These are phyloP conservation scores for Quadroppia sp. DNA, from an alignment of 2,888 invertebrate genomes.

Conservation along the genomic window DNA sequence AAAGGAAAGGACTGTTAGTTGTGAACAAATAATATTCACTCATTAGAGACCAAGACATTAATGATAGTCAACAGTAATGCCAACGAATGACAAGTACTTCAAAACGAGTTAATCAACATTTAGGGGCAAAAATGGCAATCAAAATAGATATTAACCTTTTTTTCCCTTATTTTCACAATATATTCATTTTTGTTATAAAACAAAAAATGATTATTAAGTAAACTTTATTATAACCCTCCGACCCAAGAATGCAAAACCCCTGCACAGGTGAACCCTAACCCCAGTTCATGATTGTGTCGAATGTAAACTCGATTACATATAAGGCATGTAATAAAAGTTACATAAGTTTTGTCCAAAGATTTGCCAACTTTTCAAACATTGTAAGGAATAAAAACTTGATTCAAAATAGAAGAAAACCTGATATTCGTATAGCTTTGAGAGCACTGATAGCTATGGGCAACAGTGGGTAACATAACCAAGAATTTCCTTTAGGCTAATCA, in stretches of 20 bases:
- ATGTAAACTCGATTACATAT: no score
- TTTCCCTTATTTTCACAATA: no score
- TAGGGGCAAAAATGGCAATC: no score
- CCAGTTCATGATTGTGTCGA: no score
- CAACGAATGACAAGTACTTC: conserved; percentile 25
- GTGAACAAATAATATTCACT: neutral
- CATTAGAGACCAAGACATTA: neutral
- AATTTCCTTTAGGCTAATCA: neutral
- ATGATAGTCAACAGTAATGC: conserved; percentile 10
- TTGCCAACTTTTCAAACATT: neutral
- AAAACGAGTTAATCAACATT: no score
- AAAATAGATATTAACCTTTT: no score
- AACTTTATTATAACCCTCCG: no score
- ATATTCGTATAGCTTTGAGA: neutral
- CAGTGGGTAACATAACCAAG: neutral
- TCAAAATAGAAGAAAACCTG: neutral
- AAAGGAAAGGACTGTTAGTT: neutral
- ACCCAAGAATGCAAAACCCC: no score
- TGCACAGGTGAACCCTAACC: no score
- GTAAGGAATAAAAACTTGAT: neutral
- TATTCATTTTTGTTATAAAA: no score
- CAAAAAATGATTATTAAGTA: no score
- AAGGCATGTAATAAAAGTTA: neutral
- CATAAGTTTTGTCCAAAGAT: neutral
- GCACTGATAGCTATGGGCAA: neutral